Evolutionary conservation across 92 coral and sea anemone species (phyloP), one percentile per base, ranked within the genome.

Genomic region (Heliopora coerulea): DNA sequence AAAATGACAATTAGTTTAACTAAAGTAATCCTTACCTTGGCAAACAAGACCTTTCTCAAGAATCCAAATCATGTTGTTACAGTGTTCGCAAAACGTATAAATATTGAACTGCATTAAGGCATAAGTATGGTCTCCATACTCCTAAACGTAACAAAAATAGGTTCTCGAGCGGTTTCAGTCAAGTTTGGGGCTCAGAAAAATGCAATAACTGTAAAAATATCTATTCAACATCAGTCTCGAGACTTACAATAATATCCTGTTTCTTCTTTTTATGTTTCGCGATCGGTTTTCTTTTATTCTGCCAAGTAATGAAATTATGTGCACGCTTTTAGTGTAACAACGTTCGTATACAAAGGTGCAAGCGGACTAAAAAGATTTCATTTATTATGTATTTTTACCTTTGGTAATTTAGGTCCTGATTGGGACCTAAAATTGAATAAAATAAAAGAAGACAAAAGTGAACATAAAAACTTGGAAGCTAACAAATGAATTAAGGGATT

Each of bases 41-140:
- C 99, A 93, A 33, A 93, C 93, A 83, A 93, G 86, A 73, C 96
- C 98, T 74, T 93, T 93, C 48, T 93, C 98, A 17, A 93, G 78
- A 1, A 89, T 91, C 98, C 98, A 93, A 40, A 93, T 91, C 39
- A 87, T 83, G 29, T 85, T 83, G 73, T 83, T 83, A 59, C 98
- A 93, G 35, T 93, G 96, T 57, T 93, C 98, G 59, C 98, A 93
- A 69, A 90, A 93, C 8, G 98, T 93, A 64, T 95, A 86, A 30
- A 93, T 93, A 68, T 96, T 93, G 54, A 93, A 93, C 64, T 91
- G 96, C 1, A 89, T 86, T 32, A 89, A 82, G 34, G 89, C 79
- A 59, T 90, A 93, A 74, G 79, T 90, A 80, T 93, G 98, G 27
- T 84, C 90, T 27, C 87, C 87, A 70, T 87, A 84, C 72, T 79